These are phyloP conservation scores for Ardeotis arabs DNA, from an alignment of 2,113 vertebrate genomes.

Conservation along the genomic window DNA sequence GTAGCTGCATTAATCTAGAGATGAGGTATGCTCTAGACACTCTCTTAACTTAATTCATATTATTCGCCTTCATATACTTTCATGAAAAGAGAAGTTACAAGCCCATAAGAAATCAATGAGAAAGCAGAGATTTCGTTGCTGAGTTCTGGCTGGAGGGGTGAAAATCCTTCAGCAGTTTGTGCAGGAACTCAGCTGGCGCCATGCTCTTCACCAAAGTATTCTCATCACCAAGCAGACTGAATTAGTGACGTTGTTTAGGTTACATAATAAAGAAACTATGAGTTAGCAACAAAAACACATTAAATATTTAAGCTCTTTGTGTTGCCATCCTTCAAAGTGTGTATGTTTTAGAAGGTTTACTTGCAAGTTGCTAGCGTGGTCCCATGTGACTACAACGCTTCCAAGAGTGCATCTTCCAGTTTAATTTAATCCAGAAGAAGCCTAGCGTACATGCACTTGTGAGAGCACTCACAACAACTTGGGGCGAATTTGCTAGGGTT, in stretches of 20 bases:
- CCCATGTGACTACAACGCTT: not conserved
- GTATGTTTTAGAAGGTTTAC: not conserved
- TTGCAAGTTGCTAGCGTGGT: not conserved
- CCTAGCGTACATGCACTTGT: not conserved
- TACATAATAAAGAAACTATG: not conserved
- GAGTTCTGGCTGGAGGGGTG: not conserved
- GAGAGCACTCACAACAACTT: not conserved
- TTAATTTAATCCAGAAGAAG: not conserved
- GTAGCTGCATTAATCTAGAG: not conserved
- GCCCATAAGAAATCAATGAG: not conserved
- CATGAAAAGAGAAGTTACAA: not conserved
- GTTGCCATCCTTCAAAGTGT: not conserved
- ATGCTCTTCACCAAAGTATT: not conserved
- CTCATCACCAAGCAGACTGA: not conserved
- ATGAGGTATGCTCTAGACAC: not conserved
- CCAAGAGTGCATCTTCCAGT: not conserved
- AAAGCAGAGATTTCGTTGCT: not conserved
- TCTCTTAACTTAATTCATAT: not conserved
- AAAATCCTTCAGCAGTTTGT: not conserved
- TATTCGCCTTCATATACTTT: not conserved
- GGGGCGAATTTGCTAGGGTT: not conserved
- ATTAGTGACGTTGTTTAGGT: not conserved
- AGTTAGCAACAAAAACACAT: not conserved
- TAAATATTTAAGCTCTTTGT: not conserved
- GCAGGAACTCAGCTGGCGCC: not conserved